Percentiles rank a stretch among this genome's conserved stretches.
Conservation (phyloP, 2,888 invertebrate species). For the Octodonta nipae region DNA sequence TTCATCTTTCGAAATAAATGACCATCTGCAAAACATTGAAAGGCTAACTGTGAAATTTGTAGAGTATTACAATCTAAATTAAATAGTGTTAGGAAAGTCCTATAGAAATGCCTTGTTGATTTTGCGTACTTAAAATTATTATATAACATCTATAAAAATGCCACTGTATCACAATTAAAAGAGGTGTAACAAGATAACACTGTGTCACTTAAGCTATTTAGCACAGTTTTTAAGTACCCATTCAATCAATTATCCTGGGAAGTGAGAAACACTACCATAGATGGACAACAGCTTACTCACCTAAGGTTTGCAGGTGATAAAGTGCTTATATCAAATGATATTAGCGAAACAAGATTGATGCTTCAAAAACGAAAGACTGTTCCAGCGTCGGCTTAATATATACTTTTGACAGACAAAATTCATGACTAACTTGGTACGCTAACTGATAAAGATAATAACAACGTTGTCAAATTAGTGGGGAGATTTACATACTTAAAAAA, state of each 20-base stretch:
- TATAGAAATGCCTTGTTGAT: too few relatives aligned
- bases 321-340: conserved; percentile 1
- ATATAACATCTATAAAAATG: too few relatives aligned
- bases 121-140: too few relatives aligned
- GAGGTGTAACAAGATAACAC: too few relatives aligned
- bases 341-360: conserved; percentile 1
- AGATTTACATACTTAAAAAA: conserved; percentile 1
- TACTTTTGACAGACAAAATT: background rate
- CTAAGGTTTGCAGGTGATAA: background rate
- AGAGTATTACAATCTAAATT: too few relatives aligned
- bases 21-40: background rate
- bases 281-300: conserved; percentile 1
- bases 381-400: background rate
- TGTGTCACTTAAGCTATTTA: conserved; percentile 1
- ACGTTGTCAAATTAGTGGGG: too few relatives aligned
- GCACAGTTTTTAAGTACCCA: background rate
- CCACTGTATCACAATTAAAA: background rate
- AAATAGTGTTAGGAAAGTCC: too few relatives aligned
- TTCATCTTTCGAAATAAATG: conserved; percentile 1
- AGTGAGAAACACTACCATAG: background rate
- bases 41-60: background rate
- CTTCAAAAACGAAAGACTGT: background rate
- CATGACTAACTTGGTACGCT: too few relatives aligned
- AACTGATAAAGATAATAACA: too few relatives aligned
- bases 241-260: background rate